Base-by-base conservation (phyloP, 1,140 invertebrate genomes). In the Sycobia sp. region DNA sequence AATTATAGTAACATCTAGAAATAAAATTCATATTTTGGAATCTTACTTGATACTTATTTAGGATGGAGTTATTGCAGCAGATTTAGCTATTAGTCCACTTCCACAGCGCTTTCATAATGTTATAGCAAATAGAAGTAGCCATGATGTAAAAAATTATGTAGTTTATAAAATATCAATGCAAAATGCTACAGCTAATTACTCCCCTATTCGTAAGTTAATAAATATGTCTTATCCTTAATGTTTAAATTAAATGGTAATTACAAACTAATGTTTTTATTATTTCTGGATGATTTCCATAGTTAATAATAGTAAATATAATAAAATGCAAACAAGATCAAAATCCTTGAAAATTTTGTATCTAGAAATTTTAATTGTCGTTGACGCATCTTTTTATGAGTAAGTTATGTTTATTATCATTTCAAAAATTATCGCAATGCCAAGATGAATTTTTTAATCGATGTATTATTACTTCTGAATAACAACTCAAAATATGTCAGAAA, bases 361-460 rank as follows among this genome's bases (percentile, higher is more conserved):
- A 20, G 65, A 67, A 46, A 32, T 65, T 61, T 44, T 69, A 39
- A 43, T 67, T 14, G 43, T 69, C 2, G 56, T 58, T 34, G 68
- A 69, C 50, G 61, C 61, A 27, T 43, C 27, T 5, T 44, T 62
- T 14, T 67, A 66, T 27, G 58, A 39, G 60, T 66, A 36, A 64
- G 39, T 39, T n/a, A 3, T 22, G 14, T 41, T n/a, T 9, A 22
- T 5, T 11, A 50, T 20, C n/a, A 41, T 16, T 41, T 43, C 2
- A 43, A 20, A 43, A 9, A n/a, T n/a, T n/a, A n/a, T n/a, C n/a
- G n/a, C n/a, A n/a, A n/a, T n/a, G n/a, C n/a, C n/a, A n/a, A n/a
- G n/a, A n/a, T n/a, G n/a, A n/a, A n/a, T n/a, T n/a, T n/a, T n/a
- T n/a, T n/a, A n/a, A n/a, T n/a, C n/a, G n/a, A n/a, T n/a, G n/a